phyloP scores from a whole-genome alignment of 2,113 vertebrate species.

The Silurus glanis region DNA sequence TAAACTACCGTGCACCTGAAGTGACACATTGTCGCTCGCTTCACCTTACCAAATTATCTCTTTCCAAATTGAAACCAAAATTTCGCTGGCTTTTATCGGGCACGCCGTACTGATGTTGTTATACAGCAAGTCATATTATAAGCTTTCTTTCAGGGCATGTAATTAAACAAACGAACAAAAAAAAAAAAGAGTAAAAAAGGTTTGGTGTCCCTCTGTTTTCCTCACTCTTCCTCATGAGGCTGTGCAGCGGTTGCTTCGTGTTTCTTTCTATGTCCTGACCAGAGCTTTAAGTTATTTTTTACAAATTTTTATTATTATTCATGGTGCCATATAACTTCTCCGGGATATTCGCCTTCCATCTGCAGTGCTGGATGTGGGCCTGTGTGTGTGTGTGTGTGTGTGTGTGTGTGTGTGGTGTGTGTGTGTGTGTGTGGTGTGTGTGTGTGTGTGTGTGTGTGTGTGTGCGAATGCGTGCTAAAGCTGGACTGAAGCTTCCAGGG shows the following conservation, averaged over 20 bases:
- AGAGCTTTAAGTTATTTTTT: slow-evolving; percentile 51
- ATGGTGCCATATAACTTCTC: slow-evolving; percentile 55
- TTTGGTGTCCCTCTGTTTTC: slow-evolving; percentile 50
- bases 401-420: background rate
- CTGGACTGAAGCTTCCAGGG: slow-evolving; percentile 7
- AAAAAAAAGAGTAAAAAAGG: slow-evolving; percentile 4
- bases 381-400: slow-evolving; percentile 10
- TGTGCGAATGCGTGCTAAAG: background rate
- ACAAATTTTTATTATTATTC: slow-evolving; percentile 11
- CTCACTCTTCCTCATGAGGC: slow-evolving; percentile 29
- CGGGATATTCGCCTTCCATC: slow-evolving; percentile 36
- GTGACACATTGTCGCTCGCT: background rate
- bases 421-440: background rate
- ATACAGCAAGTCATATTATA: background rate
- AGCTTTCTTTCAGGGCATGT: slow-evolving; percentile 25
- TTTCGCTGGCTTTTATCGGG: slow-evolving; percentile 2
- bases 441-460: too few species aligned
- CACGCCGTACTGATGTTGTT: background rate
- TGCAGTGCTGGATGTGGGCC: slow-evolving; percentile 29
- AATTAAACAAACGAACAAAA: background rate
- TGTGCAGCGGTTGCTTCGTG: slow-evolving; percentile 49
- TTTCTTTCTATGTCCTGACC: slow-evolving; percentile 26
- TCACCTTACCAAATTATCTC: slow-evolving; percentile 30
- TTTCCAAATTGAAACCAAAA: slow-evolving; percentile 20
- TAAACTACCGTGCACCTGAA: slow-evolving; percentile 11